Conservation (phyloP, 2,797 vertebrate species). For the Thripadectes ignobilis region DNA sequence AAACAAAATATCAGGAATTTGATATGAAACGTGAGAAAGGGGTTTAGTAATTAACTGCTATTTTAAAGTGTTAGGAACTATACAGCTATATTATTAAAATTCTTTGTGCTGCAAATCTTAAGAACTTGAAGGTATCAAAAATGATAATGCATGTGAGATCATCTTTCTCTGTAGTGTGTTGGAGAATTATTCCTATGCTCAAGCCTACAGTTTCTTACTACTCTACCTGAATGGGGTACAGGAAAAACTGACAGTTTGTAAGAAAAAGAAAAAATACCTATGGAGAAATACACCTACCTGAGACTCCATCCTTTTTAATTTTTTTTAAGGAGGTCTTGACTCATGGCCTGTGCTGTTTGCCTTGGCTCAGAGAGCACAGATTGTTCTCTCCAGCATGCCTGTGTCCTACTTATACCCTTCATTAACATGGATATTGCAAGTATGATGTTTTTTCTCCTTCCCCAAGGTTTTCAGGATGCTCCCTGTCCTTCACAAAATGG, state of each 20-base stretch:
- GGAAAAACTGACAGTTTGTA: not conserved
- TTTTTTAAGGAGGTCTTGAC: too few species aligned
- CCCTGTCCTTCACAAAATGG: not conserved
- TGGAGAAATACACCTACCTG: not conserved
- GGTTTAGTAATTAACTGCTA: too few species aligned
- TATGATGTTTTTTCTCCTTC: not conserved
- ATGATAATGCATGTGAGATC: not conserved
- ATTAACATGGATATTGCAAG: not conserved
- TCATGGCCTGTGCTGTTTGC: not conserved
- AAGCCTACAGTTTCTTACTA: not conserved
- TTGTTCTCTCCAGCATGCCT: not conserved
- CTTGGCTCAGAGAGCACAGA: not conserved
- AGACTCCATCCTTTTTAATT: not conserved
- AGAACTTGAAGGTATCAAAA: not conserved
- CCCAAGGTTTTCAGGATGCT: not conserved
- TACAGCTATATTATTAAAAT: too few species aligned
- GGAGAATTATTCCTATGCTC: not conserved
- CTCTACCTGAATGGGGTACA: not conserved
- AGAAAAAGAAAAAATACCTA: not conserved
- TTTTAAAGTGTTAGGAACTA: too few species aligned
- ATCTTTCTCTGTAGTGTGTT: accelerated
- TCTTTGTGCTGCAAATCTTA: too few species aligned
- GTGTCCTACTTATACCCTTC: not conserved
- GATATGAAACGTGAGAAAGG: too few species aligned
- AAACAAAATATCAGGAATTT: too few species aligned